Evolutionary conservation across 2,888 invertebrate genomes (phyloP).

Genomic region (Xanthorhoe designata): DNA sequence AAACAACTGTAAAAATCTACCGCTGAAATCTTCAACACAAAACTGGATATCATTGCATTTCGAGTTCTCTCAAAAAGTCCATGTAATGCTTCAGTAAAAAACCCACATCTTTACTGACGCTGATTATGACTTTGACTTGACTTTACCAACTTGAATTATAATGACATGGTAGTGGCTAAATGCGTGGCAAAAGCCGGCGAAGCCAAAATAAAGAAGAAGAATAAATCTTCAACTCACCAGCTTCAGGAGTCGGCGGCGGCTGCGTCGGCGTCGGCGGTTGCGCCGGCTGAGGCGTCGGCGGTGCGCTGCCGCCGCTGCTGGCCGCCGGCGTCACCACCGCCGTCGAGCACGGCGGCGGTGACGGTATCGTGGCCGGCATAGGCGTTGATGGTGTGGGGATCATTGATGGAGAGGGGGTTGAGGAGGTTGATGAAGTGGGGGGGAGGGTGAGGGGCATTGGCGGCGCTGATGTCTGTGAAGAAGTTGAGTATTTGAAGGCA

Average conservation of each 20-base stretch:
- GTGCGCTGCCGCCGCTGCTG: constrained; percentile 54
- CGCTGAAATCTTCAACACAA: too few relatives aligned
- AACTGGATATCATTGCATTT: too few relatives aligned
- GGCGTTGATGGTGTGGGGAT: constrained; percentile 29
- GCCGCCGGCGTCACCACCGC: constrained; percentile 43
- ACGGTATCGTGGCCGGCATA: constrained; percentile 31
- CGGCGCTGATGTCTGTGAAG: constrained; percentile 33
- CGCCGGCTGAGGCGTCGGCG: constrained; percentile 69
- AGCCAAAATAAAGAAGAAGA: too few relatives aligned
- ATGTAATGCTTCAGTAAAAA: too few relatives aligned
- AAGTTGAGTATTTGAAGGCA: not conserved
- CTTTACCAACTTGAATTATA: too few relatives aligned
- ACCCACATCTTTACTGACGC: too few relatives aligned
- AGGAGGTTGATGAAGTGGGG: constrained; percentile 32
- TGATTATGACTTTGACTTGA: too few relatives aligned
- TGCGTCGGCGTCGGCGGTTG: constrained; percentile 70
- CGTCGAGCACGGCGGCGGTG: constrained; percentile 42
- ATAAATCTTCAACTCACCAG: constrained; percentile 70
- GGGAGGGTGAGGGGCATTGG: constrained; percentile 20
- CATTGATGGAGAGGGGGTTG: constrained; percentile 42
- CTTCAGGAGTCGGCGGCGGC: constrained; percentile 69
- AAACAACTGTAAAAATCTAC: too few relatives aligned
- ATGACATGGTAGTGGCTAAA: too few relatives aligned
- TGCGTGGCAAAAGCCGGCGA: too few relatives aligned
- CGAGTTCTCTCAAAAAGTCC: too few relatives aligned